These are phyloP conservation scores for Rambutsinella grinnellia DNA, from an alignment of 2,888 invertebrate genomes.

Conservation along the genomic window DNA sequence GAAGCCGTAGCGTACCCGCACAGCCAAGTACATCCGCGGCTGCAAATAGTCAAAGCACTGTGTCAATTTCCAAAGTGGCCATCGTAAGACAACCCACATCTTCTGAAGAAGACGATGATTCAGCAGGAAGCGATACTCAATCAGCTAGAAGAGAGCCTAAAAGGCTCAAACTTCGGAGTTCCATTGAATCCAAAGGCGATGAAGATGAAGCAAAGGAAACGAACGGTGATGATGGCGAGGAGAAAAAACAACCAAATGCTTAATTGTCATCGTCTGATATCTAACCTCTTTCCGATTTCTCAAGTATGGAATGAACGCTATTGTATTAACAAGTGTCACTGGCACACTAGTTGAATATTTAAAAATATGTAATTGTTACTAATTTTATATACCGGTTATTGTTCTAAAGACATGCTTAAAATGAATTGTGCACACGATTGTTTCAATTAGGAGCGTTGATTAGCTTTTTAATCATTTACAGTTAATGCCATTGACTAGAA, in stretches of 20 bases:
- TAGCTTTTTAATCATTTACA: too few species aligned
- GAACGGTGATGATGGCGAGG: not conserved
- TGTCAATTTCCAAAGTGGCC: not conserved
- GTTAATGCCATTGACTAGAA: too few species aligned
- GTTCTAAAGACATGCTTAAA: too few species aligned
- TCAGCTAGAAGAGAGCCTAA: slow-evolving; percentile 38
- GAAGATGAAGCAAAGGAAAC: not conserved
- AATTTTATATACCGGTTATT: too few species aligned
- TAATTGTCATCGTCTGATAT: not conserved
- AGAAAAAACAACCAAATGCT: not conserved
- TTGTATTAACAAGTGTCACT: too few species aligned
- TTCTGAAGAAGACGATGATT: slow-evolving; percentile 36
- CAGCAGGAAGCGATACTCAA: not conserved
- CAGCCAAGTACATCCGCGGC: slow-evolving; percentile 15
- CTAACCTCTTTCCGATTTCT: too few species aligned
- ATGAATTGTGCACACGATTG: too few species aligned
- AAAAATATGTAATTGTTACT: too few species aligned
- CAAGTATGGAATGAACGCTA: too few species aligned
- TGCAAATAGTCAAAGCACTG: not conserved
- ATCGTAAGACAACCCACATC: slow-evolving; percentile 9
- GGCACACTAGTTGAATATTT: too few species aligned
- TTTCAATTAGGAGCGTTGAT: too few species aligned
- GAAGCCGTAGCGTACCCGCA: slow-evolving; percentile 39
- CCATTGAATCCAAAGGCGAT: slow-evolving; percentile 18
- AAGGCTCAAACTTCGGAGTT: slow-evolving; percentile 24